These are phyloP conservation scores for Trogon melanurus DNA, from an alignment of 2,113 vertebrate genomes.

Conservation along the genomic window DNA sequence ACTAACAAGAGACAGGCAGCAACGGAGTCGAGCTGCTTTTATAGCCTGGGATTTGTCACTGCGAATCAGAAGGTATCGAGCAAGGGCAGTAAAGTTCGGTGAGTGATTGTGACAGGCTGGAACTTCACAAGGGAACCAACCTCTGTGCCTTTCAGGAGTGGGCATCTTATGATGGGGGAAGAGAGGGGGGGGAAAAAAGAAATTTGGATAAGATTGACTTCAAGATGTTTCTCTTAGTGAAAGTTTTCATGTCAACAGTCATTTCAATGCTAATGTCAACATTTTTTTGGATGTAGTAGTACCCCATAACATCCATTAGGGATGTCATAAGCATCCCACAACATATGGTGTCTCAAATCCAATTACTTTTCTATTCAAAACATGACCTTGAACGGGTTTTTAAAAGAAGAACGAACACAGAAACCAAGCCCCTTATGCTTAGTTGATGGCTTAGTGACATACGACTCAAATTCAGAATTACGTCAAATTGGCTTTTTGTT, in stretches of 20 bases:
- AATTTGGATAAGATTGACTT: neutral
- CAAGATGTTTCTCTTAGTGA: neutral
- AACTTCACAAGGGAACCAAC: neutral
- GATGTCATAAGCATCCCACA: slow-evolving; percentile 34
- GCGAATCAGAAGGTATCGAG: neutral
- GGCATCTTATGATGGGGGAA: neutral
- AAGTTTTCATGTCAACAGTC: neutral
- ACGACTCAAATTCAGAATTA: neutral
- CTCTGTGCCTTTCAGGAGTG: neutral
- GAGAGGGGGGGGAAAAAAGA: neutral
- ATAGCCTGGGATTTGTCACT: neutral
- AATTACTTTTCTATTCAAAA: slow-evolving; percentile 60
- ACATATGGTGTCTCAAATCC: slow-evolving; percentile 44
- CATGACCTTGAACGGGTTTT: slow-evolving; percentile 45
- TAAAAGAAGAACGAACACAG: neutral
- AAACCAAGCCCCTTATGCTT: neutral
- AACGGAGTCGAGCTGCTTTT: neutral
- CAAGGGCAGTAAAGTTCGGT: neutral
- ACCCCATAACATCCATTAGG: slow-evolving; percentile 7
- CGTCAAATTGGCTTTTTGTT: neutral
- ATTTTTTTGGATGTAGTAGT: neutral
- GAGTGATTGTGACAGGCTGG: slow-evolving; percentile 1
- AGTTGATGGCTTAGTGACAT: neutral
- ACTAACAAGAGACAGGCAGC: neutral
- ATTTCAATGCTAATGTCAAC: slow-evolving; percentile 30